Evolutionary conservation across 2,113 vertebrate genomes (phyloP).

Genomic region (Panthera leo): DNA sequence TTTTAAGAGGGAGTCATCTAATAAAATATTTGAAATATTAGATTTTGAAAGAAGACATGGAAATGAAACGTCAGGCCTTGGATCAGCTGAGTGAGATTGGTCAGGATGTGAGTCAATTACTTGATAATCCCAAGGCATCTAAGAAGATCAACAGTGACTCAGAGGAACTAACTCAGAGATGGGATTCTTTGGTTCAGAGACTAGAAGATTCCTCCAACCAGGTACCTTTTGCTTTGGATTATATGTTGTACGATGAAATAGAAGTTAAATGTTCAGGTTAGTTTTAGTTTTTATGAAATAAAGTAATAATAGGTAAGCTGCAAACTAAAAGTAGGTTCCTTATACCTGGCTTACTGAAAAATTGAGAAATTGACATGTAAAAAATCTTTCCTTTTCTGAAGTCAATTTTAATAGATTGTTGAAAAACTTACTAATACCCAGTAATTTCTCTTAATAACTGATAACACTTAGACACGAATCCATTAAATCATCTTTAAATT

Average conservation of each 20-base stretch:
- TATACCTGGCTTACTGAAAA: background rate
- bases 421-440: background rate
- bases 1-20: slow-evolving; percentile 30
- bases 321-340: background rate
- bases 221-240: slow-evolving; percentile 82
- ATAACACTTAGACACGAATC: background rate
- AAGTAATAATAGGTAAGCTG: background rate
- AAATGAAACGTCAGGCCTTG: slow-evolving; percentile 91
- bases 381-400: background rate
- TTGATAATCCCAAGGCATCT: slow-evolving; percentile 86
- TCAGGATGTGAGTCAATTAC: slow-evolving; percentile 90
- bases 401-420: background rate
- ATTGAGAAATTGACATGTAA: background rate
- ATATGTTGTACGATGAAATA: background rate
- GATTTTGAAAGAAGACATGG: slow-evolving; percentile 98
- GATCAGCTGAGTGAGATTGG: slow-evolving; percentile 93
- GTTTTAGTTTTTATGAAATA: background rate
- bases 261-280: background rate
- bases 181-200: slow-evolving; percentile 97
- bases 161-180: slow-evolving; percentile 93
- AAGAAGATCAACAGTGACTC: slow-evolving; percentile 88
- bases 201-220: slow-evolving; percentile 96
- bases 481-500: background rate
- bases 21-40: slow-evolving; percentile 74
- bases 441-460: background rate